Conservation (phyloP, 2,113 vertebrate species). For the Cromileptes altivelis region DNA sequence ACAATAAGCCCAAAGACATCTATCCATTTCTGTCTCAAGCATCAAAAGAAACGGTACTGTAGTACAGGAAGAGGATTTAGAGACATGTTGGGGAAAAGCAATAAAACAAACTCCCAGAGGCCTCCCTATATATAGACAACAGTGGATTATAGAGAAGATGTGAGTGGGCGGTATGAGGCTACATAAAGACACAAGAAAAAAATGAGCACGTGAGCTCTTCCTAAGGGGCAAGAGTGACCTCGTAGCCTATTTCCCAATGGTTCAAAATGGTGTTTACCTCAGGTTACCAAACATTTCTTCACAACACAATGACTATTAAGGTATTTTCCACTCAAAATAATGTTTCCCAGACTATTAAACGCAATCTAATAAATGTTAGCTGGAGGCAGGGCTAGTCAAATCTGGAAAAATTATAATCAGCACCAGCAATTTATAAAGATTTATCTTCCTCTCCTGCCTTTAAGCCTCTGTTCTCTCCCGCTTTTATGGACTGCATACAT, state of each 20-base stretch:
- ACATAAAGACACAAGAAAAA: constrained; percentile 32
- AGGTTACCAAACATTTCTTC: constrained; percentile 8
- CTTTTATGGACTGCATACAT: constrained; percentile 14
- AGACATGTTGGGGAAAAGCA: constrained; percentile 36
- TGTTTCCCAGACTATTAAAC: neutral
- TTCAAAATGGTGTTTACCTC: constrained; percentile 26
- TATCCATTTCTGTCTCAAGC: constrained; percentile 14
- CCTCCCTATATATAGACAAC: constrained; percentile 48
- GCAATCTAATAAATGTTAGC: constrained; percentile 25
- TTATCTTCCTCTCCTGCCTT: neutral
- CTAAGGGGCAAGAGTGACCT: constrained; percentile 56
- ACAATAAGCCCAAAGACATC: constrained; percentile 33
- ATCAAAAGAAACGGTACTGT: constrained; percentile 47
- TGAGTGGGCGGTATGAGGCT: constrained; percentile 55
- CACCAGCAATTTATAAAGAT: constrained; percentile 2
- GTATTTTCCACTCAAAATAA: neutral
- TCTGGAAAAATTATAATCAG: neutral
- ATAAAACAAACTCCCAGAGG: constrained; percentile 43
- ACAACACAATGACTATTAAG: neutral
- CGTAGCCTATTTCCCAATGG: constrained; percentile 45
- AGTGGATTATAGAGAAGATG: constrained; percentile 47
- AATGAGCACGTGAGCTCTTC: constrained; percentile 34
- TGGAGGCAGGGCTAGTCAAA: neutral
- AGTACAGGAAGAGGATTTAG: constrained; percentile 41
- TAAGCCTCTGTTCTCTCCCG: neutral